Conservation (phyloP, 2,797 vertebrate genomes). For the Falco peregrinus region DNA sequence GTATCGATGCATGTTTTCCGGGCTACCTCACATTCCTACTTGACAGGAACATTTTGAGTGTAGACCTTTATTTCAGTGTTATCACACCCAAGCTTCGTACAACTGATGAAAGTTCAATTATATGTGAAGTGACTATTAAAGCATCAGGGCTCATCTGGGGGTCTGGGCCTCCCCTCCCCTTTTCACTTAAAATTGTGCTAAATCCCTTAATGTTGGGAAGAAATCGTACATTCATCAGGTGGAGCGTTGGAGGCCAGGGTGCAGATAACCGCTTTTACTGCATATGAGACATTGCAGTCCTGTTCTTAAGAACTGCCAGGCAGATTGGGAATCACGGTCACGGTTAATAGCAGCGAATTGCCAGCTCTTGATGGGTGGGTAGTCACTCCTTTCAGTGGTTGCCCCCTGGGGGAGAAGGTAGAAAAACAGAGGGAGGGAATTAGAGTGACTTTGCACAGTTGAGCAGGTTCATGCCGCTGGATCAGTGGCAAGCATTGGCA, state of each 20-base stretch:
- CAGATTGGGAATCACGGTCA: slow-evolving; percentile 83
- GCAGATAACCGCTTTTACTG: slow-evolving; percentile 81
- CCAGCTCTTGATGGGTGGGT: slow-evolving; percentile 85
- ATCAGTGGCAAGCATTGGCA: slow-evolving; percentile 84
- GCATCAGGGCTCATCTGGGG: slow-evolving; percentile 72
- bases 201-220: slow-evolving; percentile 73
- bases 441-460: slow-evolving; percentile 85
- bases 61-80: slow-evolving; percentile 36
- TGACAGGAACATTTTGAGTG: slow-evolving; percentile 23
- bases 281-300: slow-evolving; percentile 79
- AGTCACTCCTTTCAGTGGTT: slow-evolving; percentile 85
- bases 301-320: slow-evolving; percentile 81
- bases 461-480: slow-evolving; percentile 83
- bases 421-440: slow-evolving; percentile 86
- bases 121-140: slow-evolving; percentile 74
- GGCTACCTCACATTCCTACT: background rate
- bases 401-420: slow-evolving; percentile 85
- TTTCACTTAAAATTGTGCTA: slow-evolving; percentile 66
- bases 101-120: slow-evolving; percentile 76
- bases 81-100: slow-evolving; percentile 62
- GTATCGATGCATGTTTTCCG: background rate
- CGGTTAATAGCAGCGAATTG: slow-evolving; percentile 84
- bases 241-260: slow-evolving; percentile 75
- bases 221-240: slow-evolving; percentile 74
- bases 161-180: slow-evolving; percentile 68